A percentile compares a stretch with the other conserved stretches of the same genome.
Conservation (phyloP, 2,888 invertebrate genomes). For the Tipula vernalis region DNA sequence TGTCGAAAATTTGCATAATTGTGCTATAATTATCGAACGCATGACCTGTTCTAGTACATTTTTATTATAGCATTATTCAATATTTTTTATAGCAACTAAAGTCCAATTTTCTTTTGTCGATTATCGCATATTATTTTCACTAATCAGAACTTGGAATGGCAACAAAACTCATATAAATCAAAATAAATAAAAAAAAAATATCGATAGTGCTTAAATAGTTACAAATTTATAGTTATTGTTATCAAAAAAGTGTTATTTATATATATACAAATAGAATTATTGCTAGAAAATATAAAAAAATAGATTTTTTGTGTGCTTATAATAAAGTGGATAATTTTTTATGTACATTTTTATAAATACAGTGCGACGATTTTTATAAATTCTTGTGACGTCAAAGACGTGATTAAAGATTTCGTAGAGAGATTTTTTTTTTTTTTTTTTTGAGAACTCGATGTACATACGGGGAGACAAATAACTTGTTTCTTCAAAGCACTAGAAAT, state of each 20-base stretch:
- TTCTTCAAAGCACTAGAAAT: not conserved
- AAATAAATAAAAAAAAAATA: not conserved
- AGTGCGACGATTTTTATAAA: not conserved
- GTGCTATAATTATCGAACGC: not conserved
- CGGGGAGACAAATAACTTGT: not conserved
- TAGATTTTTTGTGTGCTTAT: not conserved
- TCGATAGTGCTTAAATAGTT: not conserved
- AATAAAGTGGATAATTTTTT: not conserved
- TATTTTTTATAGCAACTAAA: not conserved
- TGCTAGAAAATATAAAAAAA: not conserved
- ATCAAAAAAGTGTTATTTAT: not conserved
- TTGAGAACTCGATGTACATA: not conserved
- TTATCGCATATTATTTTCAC: not conserved
- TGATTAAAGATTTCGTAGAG: conserved; percentile 1
- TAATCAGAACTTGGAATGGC: not conserved
- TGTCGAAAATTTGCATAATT: not conserved
- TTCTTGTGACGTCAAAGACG: conserved; percentile 7
- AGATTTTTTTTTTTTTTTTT: not conserved
- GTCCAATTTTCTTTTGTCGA: not conserved
- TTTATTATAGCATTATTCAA: not conserved
- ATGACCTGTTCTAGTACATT: not conserved
- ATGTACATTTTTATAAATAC: not conserved
- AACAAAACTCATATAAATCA: not conserved
- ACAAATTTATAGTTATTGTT: not conserved
- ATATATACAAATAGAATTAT: not conserved